Evolutionary conservation across 2,797 vertebrate species (phyloP).

Genomic region (Columba guinea): DNA sequence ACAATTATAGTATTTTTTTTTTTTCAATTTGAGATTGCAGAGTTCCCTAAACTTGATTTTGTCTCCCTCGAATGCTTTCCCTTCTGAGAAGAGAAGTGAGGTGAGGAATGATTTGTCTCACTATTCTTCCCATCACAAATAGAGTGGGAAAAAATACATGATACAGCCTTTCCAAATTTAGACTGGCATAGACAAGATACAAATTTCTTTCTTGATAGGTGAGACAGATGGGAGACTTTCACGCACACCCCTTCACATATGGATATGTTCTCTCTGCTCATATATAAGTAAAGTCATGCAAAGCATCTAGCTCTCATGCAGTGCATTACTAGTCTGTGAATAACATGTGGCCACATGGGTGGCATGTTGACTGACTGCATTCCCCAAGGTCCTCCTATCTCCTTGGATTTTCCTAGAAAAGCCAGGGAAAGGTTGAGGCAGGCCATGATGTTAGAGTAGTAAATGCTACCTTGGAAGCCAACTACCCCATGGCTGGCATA

Average conservation of each 20-base stretch:
- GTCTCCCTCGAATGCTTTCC: background rate
- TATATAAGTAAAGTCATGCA: background rate
- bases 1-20: background rate
- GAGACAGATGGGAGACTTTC: constrained; percentile 29
- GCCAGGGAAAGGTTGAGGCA: background rate
- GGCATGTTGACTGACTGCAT: background rate
- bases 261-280: background rate
- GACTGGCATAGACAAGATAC: background rate
- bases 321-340: background rate
- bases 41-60: background rate
- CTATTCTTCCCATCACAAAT: background rate
- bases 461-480: background rate
- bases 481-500: background rate
- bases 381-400: background rate
- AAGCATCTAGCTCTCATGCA: background rate
- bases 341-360: background rate
- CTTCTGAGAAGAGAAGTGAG: background rate
- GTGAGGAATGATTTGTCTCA: background rate
- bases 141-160: background rate
- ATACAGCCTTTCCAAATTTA: background rate
- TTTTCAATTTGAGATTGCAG: background rate
- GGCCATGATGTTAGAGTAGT: background rate
- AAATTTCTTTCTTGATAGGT: background rate
- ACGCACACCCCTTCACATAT: background rate
- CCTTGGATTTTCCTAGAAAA: background rate